Conservation (phyloP, 2,797 vertebrate species). For the Phataginus tricuspis region DNA sequence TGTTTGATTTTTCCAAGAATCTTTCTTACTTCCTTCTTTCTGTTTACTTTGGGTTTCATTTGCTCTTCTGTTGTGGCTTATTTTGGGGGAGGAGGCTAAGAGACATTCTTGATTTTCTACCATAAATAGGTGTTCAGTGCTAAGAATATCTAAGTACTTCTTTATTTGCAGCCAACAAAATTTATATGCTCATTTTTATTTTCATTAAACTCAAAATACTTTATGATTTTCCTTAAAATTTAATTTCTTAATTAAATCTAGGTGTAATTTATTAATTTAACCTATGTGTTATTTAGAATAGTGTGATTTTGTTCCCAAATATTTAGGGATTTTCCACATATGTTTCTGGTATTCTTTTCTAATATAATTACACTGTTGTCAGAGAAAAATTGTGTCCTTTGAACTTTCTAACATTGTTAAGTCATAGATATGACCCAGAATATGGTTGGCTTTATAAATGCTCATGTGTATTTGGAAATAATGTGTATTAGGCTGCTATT, state of each 20-base stretch:
- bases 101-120: background rate
- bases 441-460: background rate
- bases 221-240: background rate
- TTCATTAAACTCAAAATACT: background rate
- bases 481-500: background rate
- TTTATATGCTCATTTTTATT: background rate
- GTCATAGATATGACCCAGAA: background rate
- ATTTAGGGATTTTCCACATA: background rate
- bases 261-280: background rate
- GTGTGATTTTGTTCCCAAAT: background rate
- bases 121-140: background rate
- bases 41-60: background rate
- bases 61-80: background rate
- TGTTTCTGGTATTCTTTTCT: background rate
- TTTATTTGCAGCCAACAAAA: background rate
- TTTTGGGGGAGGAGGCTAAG: background rate
- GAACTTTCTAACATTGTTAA: background rate
- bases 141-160: background rate
- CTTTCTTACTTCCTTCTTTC: background rate
- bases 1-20: background rate
- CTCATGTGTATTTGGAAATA: background rate
- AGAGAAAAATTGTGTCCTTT: background rate
- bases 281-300: background rate
- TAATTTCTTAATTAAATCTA: too few relatives aligned
- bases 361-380: background rate